These are phyloP conservation scores for Synanceia verrucosa DNA, from an alignment of 2,797 vertebrate genomes.

Conservation along the genomic window DNA sequence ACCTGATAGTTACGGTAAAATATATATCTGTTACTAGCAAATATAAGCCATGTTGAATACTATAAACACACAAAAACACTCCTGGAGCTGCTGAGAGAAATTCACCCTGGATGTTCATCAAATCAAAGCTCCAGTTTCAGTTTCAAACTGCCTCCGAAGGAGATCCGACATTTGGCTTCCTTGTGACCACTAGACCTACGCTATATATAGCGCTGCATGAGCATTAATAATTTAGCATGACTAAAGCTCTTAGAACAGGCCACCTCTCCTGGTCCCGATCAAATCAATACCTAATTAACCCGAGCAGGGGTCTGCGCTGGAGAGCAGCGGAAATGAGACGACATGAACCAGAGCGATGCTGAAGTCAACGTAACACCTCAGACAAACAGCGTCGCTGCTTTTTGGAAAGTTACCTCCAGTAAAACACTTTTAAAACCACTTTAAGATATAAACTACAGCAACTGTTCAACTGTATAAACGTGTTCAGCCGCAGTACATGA, in stretches of 20 bases:
- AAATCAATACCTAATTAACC: conserved; percentile 73
- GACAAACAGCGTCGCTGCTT: too few species aligned
- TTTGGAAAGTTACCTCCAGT: too few species aligned
- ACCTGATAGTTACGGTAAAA: too few species aligned
- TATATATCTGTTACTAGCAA: too few species aligned
- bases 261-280: conserved; percentile 34
- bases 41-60: too few species aligned
- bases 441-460: too few species aligned
- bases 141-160: too few species aligned
- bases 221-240: conserved; percentile 71
- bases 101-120: conserved; percentile 19
- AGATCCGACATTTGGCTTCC: conserved; percentile 7
- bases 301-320: conserved; percentile 22
- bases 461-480: too few species aligned
- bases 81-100: conserved; percentile 19
- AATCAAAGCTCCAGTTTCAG: conserved; percentile 41
- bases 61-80: neutral
- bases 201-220: conserved; percentile 62
- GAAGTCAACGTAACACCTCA: neutral
- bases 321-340: conserved; percentile 29
- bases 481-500: too few species aligned
- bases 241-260: conserved; percentile 40
- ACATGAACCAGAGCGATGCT: neutral
- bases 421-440: too few species aligned
- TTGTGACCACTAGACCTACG: conserved; percentile 34